Percentiles rank a stretch among this genome's conserved stretches.
phyloP scores from a whole-genome alignment of 2,113 vertebrate genomes.

The Scomber scombrus region DNA sequence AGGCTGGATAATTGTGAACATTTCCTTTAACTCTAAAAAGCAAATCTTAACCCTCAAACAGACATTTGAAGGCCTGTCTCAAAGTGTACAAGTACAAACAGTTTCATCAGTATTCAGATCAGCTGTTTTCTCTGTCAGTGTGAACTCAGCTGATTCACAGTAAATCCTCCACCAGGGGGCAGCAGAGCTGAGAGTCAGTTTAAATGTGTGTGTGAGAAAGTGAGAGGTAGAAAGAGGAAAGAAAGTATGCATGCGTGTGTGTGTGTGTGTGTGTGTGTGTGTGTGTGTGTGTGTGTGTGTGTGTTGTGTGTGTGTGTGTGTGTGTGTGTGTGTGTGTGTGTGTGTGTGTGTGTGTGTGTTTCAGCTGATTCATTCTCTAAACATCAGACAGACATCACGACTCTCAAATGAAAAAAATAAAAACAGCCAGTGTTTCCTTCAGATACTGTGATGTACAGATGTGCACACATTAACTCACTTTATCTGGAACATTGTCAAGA shows the following conservation, averaged over 20 bases:
- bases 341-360: slow-evolving; percentile 36
- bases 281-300: no score
- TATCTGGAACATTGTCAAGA: no score
- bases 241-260: slow-evolving; percentile 60
- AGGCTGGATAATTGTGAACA: neutral
- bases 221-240: slow-evolving; percentile 41
- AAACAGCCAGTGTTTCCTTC: no score
- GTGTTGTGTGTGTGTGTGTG: slow-evolving; percentile 42
- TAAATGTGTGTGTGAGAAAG: slow-evolving; percentile 13
- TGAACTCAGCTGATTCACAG: neutral
- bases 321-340: slow-evolving; percentile 1
- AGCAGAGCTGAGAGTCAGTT: slow-evolving; percentile 24
- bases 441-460: no score
- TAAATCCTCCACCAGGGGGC: slow-evolving; percentile 48
- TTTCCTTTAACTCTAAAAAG: neutral
- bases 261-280: slow-evolving; percentile 67
- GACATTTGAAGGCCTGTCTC: no score
- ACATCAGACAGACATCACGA: no score
- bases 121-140: neutral
- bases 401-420: no score
- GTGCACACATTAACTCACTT: no score
- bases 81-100: no score
- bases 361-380: no score
- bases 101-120: slow-evolving; percentile 14
- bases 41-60: no score